These are phyloP conservation scores for Glossosoma conforme DNA, from an alignment of 1,140 invertebrate species.

Conservation along the genomic window DNA sequence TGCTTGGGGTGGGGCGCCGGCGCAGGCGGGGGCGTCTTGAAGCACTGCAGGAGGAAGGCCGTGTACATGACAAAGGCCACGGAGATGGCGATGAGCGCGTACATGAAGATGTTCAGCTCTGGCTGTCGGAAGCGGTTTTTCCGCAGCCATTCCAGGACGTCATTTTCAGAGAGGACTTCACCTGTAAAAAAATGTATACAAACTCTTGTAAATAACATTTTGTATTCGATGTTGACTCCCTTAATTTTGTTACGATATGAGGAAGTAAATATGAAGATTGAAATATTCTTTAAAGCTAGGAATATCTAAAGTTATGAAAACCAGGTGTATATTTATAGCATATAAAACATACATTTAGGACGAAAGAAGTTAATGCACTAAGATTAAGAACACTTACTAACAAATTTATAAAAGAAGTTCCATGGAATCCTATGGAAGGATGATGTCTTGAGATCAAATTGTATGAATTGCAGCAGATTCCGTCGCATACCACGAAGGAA, in stretches of 20 bases:
- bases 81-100: conserved; percentile 79
- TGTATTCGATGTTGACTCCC: not conserved
- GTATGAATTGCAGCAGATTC: too few relatives aligned
- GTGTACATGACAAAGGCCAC: conserved; percentile 86
- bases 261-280: too few relatives aligned
- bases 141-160: conserved; percentile 89
- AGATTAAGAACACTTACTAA: too few relatives aligned
- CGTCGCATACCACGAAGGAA: too few relatives aligned
- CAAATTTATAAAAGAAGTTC: too few relatives aligned
- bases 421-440: too few relatives aligned
- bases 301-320: not conserved
- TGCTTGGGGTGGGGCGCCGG: conserved; percentile 60
- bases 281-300: not conserved
- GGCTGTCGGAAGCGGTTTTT: conserved; percentile 91
- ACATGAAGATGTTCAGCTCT: conserved; percentile 93
- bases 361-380: too few relatives aligned
- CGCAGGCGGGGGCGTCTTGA: conserved; percentile 60
- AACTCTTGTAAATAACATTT: not conserved
- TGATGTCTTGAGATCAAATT: too few relatives aligned
- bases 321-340: too few relatives aligned
- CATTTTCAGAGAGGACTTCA: conserved; percentile 74
- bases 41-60: conserved; percentile 84
- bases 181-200: conserved; percentile 50
- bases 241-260: too few relatives aligned
- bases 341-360: too few relatives aligned